Evolutionary conservation across 1,140 invertebrate species (phyloP), one percentile per base, ranked within the genome.

Genomic region (Meteorus sp.): DNA sequence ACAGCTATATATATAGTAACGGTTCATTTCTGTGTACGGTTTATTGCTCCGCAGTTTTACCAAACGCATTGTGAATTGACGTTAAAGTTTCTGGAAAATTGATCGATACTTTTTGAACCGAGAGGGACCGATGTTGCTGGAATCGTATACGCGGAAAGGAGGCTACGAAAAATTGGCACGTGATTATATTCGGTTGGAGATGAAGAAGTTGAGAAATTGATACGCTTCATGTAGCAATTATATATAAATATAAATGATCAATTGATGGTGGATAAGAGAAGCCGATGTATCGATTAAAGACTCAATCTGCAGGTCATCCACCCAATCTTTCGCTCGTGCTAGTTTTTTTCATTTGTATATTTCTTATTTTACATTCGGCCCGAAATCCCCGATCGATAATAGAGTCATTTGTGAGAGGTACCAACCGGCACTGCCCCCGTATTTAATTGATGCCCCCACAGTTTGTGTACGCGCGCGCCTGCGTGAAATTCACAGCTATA

Each of bases 381-480:
- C 27, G 35, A 31, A 62, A 59, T 50, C 57, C n/a, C 33, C 13
- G 45, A 50, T 37, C 50, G 45, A 61, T 78, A 76, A 79, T 79
- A 73, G 74, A 78, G 77, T 70, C 75, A 77, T 79, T 78, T 73
- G 68, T 67, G 55, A 33, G 43, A 45, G 61, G 44, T 52, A 63
- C 53, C 50, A 53, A 63, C 60, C 62, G 48, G 41, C 61, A 61
- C 52, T 37, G 54, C 43, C 48, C 51, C 55, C 48, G 50, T 54
- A 60, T 64, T 69, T 73, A 76, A 77, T 77, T 75, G 74, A 76
- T 71, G 71, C 65, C 60, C 51, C 47, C 48, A n/a, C n/a, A n/a
- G 54, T 56, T 47, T 35, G 54, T 27, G 23, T 44, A 27, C 56
- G 31, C 31, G 37, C 17, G 19, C n/a, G n/a, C n/a, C n/a, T n/a